Evolutionary conservation across 1,140 invertebrate genomes (phyloP).

Genomic region (Drosophila mojavensis): DNA sequence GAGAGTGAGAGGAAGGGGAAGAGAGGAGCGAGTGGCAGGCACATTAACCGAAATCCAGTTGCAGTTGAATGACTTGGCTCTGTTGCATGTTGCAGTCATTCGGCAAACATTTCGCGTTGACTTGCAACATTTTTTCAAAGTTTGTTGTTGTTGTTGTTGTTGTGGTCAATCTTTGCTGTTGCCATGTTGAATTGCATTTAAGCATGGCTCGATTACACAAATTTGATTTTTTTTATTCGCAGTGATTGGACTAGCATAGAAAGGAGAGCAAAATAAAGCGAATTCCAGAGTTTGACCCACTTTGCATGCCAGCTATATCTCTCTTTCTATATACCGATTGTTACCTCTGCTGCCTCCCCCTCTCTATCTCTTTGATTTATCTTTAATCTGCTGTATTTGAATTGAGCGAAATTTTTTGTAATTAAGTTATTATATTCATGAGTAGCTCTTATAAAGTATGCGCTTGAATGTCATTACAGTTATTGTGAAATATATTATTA

Average conservation of each 20-base stretch:
- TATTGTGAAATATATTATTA: too few species aligned
- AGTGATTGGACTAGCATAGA: conserved; percentile 14
- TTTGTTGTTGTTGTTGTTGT: conserved; percentile 9
- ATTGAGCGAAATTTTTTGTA: not conserved
- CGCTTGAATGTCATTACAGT: too few species aligned
- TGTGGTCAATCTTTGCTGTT: conserved; percentile 15
- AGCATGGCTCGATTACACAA: conserved; percentile 54
- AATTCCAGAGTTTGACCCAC: conserved; percentile 43
- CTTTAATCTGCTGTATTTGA: not conserved
- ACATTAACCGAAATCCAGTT: conserved; percentile 77
- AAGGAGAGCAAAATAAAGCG: conserved; percentile 3
- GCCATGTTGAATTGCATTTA: conserved; percentile 21
- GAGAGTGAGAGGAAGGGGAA: not conserved
- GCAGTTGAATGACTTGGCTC: conserved; percentile 70
- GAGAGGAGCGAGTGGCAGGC: conserved; percentile 44
- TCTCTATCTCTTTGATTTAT: not conserved
- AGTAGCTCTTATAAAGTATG: not conserved
- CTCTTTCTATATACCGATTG: not conserved
- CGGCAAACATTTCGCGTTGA: conserved; percentile 43
- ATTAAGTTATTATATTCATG: conserved; percentile 10
- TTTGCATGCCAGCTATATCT: conserved; percentile 9
- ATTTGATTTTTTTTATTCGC: conserved; percentile 46
- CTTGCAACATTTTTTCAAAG: conserved; percentile 43
- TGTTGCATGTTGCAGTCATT: conserved; percentile 50
- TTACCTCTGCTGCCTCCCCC: not conserved